Conservation (phyloP, 2,113 vertebrate genomes). For the Ivindomyrus marchei region DNA sequence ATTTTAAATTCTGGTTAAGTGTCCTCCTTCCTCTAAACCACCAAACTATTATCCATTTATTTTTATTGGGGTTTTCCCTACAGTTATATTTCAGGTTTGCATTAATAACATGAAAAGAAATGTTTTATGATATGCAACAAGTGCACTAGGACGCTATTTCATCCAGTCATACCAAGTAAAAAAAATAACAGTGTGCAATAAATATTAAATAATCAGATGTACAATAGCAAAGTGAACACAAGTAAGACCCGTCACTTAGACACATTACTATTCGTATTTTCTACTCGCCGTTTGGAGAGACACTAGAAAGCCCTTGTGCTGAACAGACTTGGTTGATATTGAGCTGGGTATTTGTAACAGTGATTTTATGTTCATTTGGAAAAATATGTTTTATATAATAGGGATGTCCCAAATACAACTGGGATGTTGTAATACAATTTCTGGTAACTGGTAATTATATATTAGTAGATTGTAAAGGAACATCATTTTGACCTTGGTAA, state of each 20-base stretch:
- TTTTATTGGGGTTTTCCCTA: background rate
- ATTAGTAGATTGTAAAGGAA: background rate
- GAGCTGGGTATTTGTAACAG: background rate
- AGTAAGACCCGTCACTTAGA: background rate
- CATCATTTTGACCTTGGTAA: background rate
- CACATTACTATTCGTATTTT: background rate
- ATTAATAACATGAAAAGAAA: background rate
- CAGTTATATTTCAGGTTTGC: background rate
- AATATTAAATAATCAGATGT: background rate
- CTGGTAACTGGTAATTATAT: background rate
- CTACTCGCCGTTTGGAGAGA: background rate
- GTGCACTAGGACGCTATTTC: background rate
- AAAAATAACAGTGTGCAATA: background rate
- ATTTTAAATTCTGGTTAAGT: background rate
- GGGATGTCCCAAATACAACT: background rate
- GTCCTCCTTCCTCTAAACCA: background rate
- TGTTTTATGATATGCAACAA: background rate
- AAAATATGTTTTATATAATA: background rate
- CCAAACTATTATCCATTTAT: background rate
- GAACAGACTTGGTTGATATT: background rate
- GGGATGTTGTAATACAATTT: background rate
- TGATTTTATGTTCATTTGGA: background rate
- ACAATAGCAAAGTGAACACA: background rate
- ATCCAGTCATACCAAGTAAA: background rate
- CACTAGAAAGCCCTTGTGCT: background rate